Evolutionary conservation across 2,113 vertebrate species (phyloP), one percentile per base, ranked within the genome.

Genomic region (Equus przewalskii): DNA sequence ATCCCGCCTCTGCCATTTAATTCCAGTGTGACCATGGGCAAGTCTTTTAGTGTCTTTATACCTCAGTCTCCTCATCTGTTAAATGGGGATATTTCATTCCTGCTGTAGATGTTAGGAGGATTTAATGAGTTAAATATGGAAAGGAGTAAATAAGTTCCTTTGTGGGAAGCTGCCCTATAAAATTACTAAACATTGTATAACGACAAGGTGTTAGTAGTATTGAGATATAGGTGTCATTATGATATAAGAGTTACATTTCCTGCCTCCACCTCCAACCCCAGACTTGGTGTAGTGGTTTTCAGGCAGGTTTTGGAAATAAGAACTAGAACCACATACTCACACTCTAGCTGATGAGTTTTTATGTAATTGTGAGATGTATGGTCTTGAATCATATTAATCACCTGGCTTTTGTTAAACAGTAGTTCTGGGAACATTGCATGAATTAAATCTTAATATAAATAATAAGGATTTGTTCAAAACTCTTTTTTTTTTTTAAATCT

Each of bases 391-490:
- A 36, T 46, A 62, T 67, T 9, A 58, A 64, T 95, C 36, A 85
- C 49, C 41, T 69, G 49, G 46, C 85, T 89, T 92, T 92, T 73
- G 81, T 80, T 84, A 73, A 94, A 21, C n/a, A 82, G 11, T 70
- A 65, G 30, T 88, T 88, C 12, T 91, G 28, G 73, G 46, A 81
- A 36, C 60, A 76, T 18, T 79, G 21, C 16, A 22, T 79, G 62
- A 84, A 64, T 73, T 75, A 95, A 94, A 76, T 95, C 46, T 94
- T 91, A 60, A 22, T 79, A 36, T 91, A 80, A 92, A 65, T 82
- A 89, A 16, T 62, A 79, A 82, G 22, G 22, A 78, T 92, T 72
- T 89, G 22, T 84, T 89, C 8, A 80, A 33, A 19, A 82, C 10
- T 22, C 28, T 10, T 41, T 46, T 36, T 9, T 33, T 33, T 60